Evolutionary conservation across 2,113 vertebrate genomes (phyloP), one percentile per base, ranked within the genome.

Genomic region (Cepphus grylle): DNA sequence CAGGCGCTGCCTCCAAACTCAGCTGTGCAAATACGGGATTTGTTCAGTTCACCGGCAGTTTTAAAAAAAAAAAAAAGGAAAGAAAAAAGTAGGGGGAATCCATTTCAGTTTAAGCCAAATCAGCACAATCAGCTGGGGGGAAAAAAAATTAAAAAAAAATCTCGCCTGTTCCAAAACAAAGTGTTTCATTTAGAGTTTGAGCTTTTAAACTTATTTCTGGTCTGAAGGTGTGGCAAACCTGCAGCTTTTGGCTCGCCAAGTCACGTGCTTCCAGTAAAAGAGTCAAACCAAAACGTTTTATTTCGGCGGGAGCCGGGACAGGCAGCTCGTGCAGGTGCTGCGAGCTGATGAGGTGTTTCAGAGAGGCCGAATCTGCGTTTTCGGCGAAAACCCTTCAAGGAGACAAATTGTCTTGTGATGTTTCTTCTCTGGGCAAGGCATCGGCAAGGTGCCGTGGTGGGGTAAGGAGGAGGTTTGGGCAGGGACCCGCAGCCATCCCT

Each of bases 381-480:
- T 58, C 0, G 4, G 52, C 19, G 62, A 15, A 23, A 86, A n/a
- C 40, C 9, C 49, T 80, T 82, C 82, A 56, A 61, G 82, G 74
- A 92, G 8, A 25, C 52, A 49, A 15, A 40, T 10, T 6, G 18
- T 32, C 59, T 38, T 8, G 9, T 9, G 52, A 12, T n/a, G 36
- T 40, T 30, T 59, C 59, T 32, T 40, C 63, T 49, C 42, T 7
- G 5, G 47, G 59, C 69, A 20, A 80, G 62, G 50, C 49, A 34
- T 13, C 1, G 3, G 27, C 49, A 56, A 66, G 29, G 70, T 62
- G 71, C 29, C 0, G 1, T 11, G 42, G 12, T 52, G 47, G 27
- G 52, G 4, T 1, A 6, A 62, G 66, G 23, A 38, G 42, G 30
- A 40, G 43, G 20, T 30, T 23, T 4, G 26, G 43, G 66, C 56